Evolutionary conservation across 2,797 vertebrate species (phyloP).

Genomic region (Argya squamiceps): DNA sequence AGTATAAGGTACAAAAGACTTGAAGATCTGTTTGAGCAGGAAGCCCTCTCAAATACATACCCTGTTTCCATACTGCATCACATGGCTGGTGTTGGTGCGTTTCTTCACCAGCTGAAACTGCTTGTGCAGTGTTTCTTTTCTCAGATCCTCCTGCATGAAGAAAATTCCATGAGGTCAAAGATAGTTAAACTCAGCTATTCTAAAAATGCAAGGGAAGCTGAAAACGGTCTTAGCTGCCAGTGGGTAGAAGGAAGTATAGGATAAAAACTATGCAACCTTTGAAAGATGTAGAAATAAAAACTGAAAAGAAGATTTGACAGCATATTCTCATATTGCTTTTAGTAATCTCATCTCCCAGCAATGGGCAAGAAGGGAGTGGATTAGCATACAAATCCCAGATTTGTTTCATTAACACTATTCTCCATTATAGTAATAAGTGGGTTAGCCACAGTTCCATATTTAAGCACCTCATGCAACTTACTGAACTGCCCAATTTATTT

Average conservation of each 20-base stretch:
- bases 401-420: neutral
- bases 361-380: neutral
- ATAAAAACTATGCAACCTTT: neutral
- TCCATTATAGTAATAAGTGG: neutral
- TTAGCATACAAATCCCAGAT: neutral
- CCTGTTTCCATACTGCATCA: conserved; percentile 95
- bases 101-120: conserved; percentile 92
- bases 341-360: neutral
- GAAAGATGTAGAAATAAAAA: neutral
- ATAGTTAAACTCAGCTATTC: neutral
- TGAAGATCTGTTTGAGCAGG: neutral
- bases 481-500: neutral
- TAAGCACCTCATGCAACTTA: neutral
- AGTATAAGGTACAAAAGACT: neutral
- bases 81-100: conserved; percentile 94
- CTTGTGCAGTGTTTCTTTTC: conserved; percentile 86
- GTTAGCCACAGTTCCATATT: neutral
- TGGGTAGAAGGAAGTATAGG: neutral
- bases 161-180: neutral
- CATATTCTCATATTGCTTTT: neutral
- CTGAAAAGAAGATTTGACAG: neutral
- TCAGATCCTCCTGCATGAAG: conserved; percentile 88
- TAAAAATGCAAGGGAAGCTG: neutral
- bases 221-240: neutral
- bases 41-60: neutral